A percentile compares a stretch with the other conserved stretches of the same genome.
Conservation (phyloP, 2,888 invertebrate genomes). For the Melieria omissa region DNA sequence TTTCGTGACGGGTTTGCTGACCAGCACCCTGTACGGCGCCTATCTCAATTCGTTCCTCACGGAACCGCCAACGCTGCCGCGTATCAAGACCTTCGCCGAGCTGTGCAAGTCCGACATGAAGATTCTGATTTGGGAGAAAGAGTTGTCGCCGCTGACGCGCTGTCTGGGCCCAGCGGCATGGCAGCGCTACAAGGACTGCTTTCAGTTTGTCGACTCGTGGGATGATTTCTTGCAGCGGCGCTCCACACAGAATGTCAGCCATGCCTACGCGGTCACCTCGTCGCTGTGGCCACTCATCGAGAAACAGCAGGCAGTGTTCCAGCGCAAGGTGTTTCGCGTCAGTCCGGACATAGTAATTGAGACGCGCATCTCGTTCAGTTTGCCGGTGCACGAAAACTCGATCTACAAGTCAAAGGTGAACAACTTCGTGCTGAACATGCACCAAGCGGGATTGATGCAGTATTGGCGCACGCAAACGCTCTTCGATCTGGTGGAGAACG, state of each 20-base stretch:
- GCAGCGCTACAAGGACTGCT: not conserved
- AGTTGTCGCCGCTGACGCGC: slow-evolving; percentile 22
- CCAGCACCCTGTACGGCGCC: slow-evolving; percentile 46
- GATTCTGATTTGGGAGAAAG: slow-evolving; percentile 23
- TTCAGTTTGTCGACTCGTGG: slow-evolving; percentile 14
- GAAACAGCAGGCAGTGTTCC: slow-evolving; percentile 16
- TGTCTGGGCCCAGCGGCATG: not conserved
- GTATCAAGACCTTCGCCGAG: slow-evolving; percentile 46
- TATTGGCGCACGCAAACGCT: slow-evolving; percentile 16
- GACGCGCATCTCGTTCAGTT: not conserved
- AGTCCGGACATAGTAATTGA: not conserved
- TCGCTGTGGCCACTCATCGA: slow-evolving; percentile 15
- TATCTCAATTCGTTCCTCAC: slow-evolving; percentile 48
- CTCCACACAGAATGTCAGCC: slow-evolving; percentile 6
- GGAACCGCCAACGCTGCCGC: slow-evolving; percentile 41
- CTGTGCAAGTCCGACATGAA: slow-evolving; percentile 17
- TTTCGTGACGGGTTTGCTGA: slow-evolving; percentile 45
- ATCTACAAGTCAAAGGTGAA: slow-evolving; percentile 13
- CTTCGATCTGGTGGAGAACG: slow-evolving; percentile 8
- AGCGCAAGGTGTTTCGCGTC: slow-evolving; percentile 16
- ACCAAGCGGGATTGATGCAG: slow-evolving; percentile 10
- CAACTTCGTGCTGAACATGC: slow-evolving; percentile 1
- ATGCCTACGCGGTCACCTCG: slow-evolving; percentile 17
- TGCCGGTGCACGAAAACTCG: slow-evolving; percentile 23
- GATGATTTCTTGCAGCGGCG: slow-evolving; percentile 10